Conservation (phyloP, 2,797 vertebrate species). For the Spizella passerina region DNA sequence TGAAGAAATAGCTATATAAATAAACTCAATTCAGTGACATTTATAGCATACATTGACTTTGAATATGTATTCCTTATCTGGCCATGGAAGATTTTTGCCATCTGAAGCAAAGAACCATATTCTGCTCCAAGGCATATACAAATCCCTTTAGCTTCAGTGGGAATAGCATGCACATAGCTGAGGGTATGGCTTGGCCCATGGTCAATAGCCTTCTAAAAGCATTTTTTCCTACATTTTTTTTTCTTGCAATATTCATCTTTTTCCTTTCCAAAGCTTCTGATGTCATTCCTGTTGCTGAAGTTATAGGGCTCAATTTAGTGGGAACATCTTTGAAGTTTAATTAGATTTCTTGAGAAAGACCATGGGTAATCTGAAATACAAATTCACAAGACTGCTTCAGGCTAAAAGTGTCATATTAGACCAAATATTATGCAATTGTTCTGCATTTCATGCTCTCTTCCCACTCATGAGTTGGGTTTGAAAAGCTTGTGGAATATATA, state of each 20-base stretch:
- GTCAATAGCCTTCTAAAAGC: not conserved
- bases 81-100: not conserved
- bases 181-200: slow-evolving; percentile 14
- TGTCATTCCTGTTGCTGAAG: slow-evolving; percentile 7
- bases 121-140: not conserved
- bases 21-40: not conserved
- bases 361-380: not conserved
- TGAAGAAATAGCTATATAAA: not conserved
- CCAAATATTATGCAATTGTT: slow-evolving; percentile 16
- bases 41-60: not conserved
- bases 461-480: not conserved
- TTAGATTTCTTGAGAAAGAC: slow-evolving; percentile 44
- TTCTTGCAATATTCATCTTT: not conserved
- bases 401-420: slow-evolving; percentile 7
- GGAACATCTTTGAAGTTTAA: slow-evolving; percentile 49
- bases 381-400: not conserved
- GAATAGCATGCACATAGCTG: not conserved
- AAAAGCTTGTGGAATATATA: slow-evolving; percentile 8
- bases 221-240: not conserved
- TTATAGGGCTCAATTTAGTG: not conserved
- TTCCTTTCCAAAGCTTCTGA: slow-evolving; percentile 15
- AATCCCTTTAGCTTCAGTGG: not conserved
- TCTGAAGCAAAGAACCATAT: not conserved
- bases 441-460: slow-evolving; percentile 10
- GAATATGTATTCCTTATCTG: not conserved